These are phyloP conservation scores for Sipha maydis DNA, from an alignment of 2,888 invertebrate species.

Conservation along the genomic window DNA sequence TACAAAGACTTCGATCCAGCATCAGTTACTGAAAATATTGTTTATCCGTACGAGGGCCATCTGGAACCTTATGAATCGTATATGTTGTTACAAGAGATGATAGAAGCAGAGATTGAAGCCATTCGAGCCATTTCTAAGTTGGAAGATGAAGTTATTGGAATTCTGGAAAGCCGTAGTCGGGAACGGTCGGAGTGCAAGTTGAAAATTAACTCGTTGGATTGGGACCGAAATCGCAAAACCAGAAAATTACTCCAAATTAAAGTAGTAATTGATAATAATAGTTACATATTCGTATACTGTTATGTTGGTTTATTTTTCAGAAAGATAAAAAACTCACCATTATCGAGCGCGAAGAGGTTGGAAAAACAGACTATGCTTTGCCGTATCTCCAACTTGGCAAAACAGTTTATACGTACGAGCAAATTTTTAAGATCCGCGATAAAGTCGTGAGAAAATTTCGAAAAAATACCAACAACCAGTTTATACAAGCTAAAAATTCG, in stretches of 20 bases:
- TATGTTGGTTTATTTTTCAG: constrained; percentile 2
- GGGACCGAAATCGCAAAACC: constrained; percentile 46
- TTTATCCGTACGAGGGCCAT: constrained; percentile 46
- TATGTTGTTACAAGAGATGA: constrained; percentile 18
- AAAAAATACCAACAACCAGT: constrained; percentile 8
- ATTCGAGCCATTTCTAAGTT: background rate
- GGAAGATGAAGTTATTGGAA: constrained; percentile 8
- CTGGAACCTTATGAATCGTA: constrained; percentile 20
- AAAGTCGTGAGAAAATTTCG: constrained; percentile 21
- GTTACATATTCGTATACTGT: too few relatives aligned
- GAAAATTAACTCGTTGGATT: constrained; percentile 29
- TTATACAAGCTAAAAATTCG: background rate
- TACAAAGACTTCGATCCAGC: background rate
- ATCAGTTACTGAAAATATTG: constrained; percentile 30
- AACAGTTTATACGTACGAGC: background rate
- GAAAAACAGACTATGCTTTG: constrained; percentile 7
- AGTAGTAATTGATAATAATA: background rate
- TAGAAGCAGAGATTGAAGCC: constrained; percentile 34
- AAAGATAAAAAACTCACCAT: constrained; percentile 45
- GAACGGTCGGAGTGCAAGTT: constrained; percentile 33
- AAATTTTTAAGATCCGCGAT: background rate
- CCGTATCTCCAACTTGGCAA: background rate
- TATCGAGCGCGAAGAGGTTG: constrained; percentile 1
- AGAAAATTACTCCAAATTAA: constrained; percentile 25
- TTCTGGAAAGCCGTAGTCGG: background rate